Evolutionary conservation across 2,797 vertebrate genomes (phyloP), one percentile per base, ranked within the genome.

Genomic region (Chloroceryle amazona): DNA sequence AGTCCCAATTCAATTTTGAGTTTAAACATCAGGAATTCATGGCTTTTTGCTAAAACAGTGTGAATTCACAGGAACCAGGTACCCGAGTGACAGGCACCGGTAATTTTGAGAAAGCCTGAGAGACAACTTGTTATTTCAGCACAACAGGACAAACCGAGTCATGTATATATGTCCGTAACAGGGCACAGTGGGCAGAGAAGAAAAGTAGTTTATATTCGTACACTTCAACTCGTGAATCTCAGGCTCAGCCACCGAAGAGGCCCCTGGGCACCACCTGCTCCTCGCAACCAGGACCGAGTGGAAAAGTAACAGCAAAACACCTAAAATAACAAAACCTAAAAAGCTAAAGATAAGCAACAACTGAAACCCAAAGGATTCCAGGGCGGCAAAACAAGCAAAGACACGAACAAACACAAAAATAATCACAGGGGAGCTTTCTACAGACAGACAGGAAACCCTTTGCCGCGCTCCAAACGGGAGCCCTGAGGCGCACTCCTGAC

Each of bases 71-170:
- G 9, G 55, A 78, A 31, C 5, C 20, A 3, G 3, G 6, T 6
- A 21, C 8, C 10, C 1, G 11, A 33, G 33, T 2, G 9, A 1
- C 11, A 4, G 0, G 0, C 14, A 3, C 39, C 10, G 66, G 18
- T 3, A 7, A 39, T 10, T 78, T 49, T 16, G 76, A 42, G n/a
- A 28, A 17, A 13, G 49, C 28, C 35, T 26, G 12, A 23, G 12
- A 63, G 3, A 4, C 13, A 39, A 12, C 8, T 23, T 11, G 26
- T 28, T 52, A 54, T 33, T 57, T 57, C 75, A 31, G 31, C 2
- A 5, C 16, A 13, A 47, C 15, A 16, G 42, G 17, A 8, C 46
- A 29, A 31, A 16, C 13, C 5, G 31, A 55, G 52, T n/a, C 28
- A 52, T 6, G 51, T 52, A 26, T 9, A 49, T 13, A 49, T 23